Conservation (phyloP, 2,113 vertebrate genomes). For the Phrynosoma platyrhinos region DNA sequence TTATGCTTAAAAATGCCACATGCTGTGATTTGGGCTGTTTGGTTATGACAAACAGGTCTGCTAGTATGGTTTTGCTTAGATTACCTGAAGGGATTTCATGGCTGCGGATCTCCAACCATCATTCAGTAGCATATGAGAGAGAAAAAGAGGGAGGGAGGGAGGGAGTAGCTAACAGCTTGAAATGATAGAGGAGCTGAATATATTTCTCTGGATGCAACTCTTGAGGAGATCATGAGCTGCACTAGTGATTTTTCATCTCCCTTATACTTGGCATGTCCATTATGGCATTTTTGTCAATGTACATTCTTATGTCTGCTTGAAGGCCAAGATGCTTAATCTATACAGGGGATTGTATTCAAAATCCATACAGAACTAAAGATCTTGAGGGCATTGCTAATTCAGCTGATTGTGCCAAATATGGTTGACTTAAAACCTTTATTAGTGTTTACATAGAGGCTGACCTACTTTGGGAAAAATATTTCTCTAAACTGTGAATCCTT, state of each 20-base stretch:
- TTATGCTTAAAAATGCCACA: not conserved
- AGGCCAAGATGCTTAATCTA: not conserved
- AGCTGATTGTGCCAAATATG: not conserved
- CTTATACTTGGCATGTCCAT: not conserved
- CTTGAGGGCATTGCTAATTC: not conserved
- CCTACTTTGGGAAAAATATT: not conserved
- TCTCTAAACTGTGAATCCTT: slow-evolving; percentile 13
- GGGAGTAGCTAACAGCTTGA: too few relatives aligned
- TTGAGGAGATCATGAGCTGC: too few relatives aligned
- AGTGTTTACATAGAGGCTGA: not conserved
- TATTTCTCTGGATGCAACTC: too few relatives aligned
- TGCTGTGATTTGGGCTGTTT: not conserved
- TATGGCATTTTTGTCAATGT: not conserved
- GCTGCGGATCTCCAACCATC: too few relatives aligned
- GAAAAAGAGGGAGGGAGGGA: too few relatives aligned
- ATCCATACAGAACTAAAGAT: not conserved
- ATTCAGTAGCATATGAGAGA: too few relatives aligned
- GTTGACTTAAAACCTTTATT: slow-evolving; percentile 6
- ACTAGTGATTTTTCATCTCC: not conserved
- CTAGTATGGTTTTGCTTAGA: not conserved
- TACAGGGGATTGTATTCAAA: not conserved
- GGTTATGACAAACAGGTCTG: not conserved
- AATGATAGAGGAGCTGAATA: too few relatives aligned
- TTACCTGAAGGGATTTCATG: not conserved
- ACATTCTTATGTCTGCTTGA: not conserved